Percentiles rank a stretch among this genome's conserved stretches.
Evolutionary conservation across 2,888 invertebrate genomes (phyloP).

Genomic region (Ecliptopera silaceata): DNA sequence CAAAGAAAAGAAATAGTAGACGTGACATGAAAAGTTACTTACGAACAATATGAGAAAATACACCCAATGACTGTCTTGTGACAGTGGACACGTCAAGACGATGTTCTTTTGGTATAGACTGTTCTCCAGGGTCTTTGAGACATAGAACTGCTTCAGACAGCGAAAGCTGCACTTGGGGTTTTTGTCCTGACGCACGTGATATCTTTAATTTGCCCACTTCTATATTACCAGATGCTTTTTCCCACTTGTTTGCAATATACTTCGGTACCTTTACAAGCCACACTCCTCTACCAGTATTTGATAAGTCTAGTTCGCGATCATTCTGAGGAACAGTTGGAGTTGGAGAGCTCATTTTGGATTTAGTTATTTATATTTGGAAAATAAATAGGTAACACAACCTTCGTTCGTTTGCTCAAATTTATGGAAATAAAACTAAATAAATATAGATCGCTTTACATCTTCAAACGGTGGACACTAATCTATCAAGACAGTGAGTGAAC

Average conservation of each 20-base stretch:
- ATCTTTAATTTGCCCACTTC: constrained; percentile 97
- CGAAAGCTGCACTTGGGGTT: constrained; percentile 93
- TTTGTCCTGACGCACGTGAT: constrained; percentile 89
- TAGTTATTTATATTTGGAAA: background rate
- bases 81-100: constrained; percentile 95
- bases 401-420: no score
- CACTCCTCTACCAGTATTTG: constrained; percentile 94
- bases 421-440: no score
- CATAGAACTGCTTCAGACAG: constrained; percentile 91
- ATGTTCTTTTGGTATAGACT: constrained; percentile 95
- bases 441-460: no score
- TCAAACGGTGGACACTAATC: no score
- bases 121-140: constrained; percentile 89
- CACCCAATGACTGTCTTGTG: constrained; percentile 94
- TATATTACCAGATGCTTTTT: constrained; percentile 93
- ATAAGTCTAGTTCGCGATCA: constrained; percentile 92
- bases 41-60: constrained; percentile 94
- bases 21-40: constrained; percentile 65
- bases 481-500: no score
- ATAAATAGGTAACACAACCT: no score
- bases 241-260: constrained; percentile 97
- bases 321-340: constrained; percentile 74
- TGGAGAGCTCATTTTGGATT: constrained; percentile 49
- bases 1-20: no score
- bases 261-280: constrained; percentile 99